Percentiles rank a stretch among this genome's conserved stretches.
Evolutionary conservation across 1,140 invertebrate genomes (phyloP).

Genomic region (Dufourea novaeangliae): DNA sequence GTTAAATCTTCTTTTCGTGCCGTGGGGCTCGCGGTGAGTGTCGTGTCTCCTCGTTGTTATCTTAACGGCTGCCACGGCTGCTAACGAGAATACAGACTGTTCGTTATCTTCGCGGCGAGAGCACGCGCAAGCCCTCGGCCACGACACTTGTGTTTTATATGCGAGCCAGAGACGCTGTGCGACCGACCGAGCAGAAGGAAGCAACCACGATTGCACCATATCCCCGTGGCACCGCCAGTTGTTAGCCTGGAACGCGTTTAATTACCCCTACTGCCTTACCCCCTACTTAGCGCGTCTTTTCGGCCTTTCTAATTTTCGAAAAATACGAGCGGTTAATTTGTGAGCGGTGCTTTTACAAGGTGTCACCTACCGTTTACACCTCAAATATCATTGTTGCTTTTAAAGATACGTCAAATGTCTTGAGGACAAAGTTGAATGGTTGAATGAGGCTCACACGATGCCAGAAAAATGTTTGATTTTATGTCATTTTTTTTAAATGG

Average conservation of each 20-base stretch:
- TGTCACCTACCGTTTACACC: no score
- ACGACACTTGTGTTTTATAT: slow-evolving; percentile 69
- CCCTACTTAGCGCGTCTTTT: not conserved
- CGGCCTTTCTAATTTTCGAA: not conserved
- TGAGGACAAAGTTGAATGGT: no score
- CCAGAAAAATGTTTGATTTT: no score
- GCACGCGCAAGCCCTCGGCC: slow-evolving; percentile 69
- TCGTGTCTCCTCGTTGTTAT: slow-evolving; percentile 69
- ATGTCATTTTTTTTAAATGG: no score
- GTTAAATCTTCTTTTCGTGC: slow-evolving; percentile 63
- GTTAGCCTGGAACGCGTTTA: slow-evolving; percentile 17
- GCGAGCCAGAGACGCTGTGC: slow-evolving; percentile 39
- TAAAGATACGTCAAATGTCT: no score
- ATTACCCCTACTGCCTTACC: not conserved
- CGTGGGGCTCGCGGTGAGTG: slow-evolving; percentile 40
- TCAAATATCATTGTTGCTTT: no score
- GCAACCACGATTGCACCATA: slow-evolving; percentile 35
- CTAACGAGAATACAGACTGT: slow-evolving; percentile 72
- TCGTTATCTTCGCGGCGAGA: slow-evolving; percentile 72
- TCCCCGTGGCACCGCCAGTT: slow-evolving; percentile 34
- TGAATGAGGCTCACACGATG: no score
- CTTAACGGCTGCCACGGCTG: slow-evolving; percentile 69
- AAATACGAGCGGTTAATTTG: no score
- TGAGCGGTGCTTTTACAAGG: no score
- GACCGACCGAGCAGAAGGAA: slow-evolving; percentile 22